Evolutionary conservation across 1,140 invertebrate species (phyloP).

Genomic region (Pogonognathellus flavescens): DNA sequence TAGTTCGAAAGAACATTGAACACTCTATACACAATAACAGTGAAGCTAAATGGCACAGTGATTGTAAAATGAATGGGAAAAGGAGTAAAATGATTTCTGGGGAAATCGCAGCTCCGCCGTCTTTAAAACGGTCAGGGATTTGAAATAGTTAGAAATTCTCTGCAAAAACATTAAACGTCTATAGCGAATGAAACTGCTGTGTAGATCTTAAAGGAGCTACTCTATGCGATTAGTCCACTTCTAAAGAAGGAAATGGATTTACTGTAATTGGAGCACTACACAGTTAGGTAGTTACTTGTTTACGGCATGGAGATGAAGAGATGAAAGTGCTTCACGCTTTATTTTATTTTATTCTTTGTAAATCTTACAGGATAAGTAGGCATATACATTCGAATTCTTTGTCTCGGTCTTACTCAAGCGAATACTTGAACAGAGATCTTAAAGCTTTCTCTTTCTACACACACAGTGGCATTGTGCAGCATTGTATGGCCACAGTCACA

Average conservation of each 20-base stretch:
- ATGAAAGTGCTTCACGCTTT: not conserved
- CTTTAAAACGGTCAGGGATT: not conserved
- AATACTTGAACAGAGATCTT: not conserved
- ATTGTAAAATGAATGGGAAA: not conserved
- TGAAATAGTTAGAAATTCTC: not conserved
- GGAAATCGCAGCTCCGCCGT: not conserved
- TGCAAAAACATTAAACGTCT: slow-evolving; percentile 5
- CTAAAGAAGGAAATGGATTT: slow-evolving; percentile 28
- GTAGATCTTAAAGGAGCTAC: not conserved
- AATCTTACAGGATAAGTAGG: slow-evolving; percentile 6
- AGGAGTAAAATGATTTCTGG: not conserved
- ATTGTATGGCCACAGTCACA: too few relatives aligned
- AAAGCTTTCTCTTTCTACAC: not conserved
- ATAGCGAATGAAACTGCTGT: not conserved
- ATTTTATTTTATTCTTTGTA: slow-evolving; percentile 38
- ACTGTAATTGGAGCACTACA: not conserved
- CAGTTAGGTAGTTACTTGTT: not conserved
- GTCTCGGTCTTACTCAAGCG: not conserved
- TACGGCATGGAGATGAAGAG: slow-evolving; percentile 2
- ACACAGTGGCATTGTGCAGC: not conserved
- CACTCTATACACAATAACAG: too few relatives aligned
- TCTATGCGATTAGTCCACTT: not conserved
- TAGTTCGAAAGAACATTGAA: too few relatives aligned
- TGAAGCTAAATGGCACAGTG: not conserved
- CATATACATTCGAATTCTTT: not conserved